These are phyloP conservation scores for Xenotilapia longispinis DNA, from an alignment of 2,113 vertebrate genomes.

Conservation along the genomic window DNA sequence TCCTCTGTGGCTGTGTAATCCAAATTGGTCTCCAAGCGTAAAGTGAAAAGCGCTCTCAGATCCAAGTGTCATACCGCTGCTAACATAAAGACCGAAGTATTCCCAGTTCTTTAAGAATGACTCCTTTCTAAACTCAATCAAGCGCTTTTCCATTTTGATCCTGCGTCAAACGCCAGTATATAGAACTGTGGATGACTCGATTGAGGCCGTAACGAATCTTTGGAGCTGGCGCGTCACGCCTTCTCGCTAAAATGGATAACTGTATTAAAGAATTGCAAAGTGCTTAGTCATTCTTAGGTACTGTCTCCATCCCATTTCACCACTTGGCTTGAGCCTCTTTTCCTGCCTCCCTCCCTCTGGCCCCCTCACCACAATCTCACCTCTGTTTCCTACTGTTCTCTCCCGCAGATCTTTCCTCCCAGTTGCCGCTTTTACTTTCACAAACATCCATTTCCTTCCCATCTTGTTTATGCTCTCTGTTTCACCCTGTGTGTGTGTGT, in stretches of 20 bases:
- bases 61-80: conserved; percentile 28
- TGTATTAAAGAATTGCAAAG: conserved; percentile 33
- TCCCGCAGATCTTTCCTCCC: neutral
- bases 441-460: neutral
- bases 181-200: conserved; percentile 17
- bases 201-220: conserved; percentile 51
- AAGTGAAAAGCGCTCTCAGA: conserved; percentile 13
- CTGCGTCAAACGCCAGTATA: neutral
- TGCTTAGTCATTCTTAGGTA: conserved; percentile 48
- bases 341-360: neutral
- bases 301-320: conserved; percentile 17
- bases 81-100: conserved; percentile 22
- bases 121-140: conserved; percentile 59
- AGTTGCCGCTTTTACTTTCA: neutral
- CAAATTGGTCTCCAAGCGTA: conserved; percentile 20
- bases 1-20: neutral
- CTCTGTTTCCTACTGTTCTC: conserved; percentile 18
- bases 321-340: neutral
- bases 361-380: conserved; percentile 26
- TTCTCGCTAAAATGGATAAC: conserved; percentile 47
- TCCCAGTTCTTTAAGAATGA: conserved; percentile 30
- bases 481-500: neutral
- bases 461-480: neutral
- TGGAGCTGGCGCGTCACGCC: neutral
- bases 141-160: conserved; percentile 60